These are phyloP conservation scores for Ophiodon elongatus DNA, from an alignment of 2,113 vertebrate genomes.

Conservation along the genomic window DNA sequence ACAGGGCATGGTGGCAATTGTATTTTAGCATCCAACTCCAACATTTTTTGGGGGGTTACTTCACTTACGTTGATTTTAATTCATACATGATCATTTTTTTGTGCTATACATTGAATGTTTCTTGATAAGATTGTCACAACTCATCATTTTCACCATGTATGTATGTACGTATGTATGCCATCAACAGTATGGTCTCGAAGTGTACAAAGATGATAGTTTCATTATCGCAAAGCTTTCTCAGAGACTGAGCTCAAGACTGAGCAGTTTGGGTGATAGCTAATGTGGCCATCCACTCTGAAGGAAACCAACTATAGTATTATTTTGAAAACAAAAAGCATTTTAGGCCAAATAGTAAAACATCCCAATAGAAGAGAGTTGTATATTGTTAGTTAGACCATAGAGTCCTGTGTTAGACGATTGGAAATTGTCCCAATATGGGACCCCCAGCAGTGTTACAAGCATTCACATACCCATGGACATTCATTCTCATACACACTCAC, in stretches of 20 bases:
- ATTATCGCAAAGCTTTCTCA: neutral
- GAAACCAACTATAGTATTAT: neutral
- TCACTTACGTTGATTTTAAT: neutral
- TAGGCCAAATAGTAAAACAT: slow-evolving; percentile 11
- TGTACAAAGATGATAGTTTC: neutral
- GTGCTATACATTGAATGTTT: neutral
- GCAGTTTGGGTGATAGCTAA: neutral
- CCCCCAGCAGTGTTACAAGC: slow-evolving; percentile 23
- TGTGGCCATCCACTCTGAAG: neutral
- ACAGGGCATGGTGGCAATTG: neutral
- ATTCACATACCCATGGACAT: slow-evolving; percentile 33
- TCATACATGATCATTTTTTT: neutral
- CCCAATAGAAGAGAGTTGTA: slow-evolving; percentile 34
- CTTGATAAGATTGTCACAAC: neutral
- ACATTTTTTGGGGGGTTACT: no score
- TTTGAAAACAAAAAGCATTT: slow-evolving; percentile 9
- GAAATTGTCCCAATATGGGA: slow-evolving; percentile 41
- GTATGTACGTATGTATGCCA: no score
- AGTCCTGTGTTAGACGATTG: slow-evolving; percentile 26
- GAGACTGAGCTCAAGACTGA: neutral
- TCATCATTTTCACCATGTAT: neutral
- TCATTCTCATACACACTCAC: slow-evolving; percentile 45
- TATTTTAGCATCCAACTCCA: neutral
- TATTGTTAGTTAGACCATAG: slow-evolving; percentile 43
- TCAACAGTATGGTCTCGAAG: neutral